Evolutionary conservation across 2,797 vertebrate genomes (phyloP).

Genomic region (Babyrousa celebensis): DNA sequence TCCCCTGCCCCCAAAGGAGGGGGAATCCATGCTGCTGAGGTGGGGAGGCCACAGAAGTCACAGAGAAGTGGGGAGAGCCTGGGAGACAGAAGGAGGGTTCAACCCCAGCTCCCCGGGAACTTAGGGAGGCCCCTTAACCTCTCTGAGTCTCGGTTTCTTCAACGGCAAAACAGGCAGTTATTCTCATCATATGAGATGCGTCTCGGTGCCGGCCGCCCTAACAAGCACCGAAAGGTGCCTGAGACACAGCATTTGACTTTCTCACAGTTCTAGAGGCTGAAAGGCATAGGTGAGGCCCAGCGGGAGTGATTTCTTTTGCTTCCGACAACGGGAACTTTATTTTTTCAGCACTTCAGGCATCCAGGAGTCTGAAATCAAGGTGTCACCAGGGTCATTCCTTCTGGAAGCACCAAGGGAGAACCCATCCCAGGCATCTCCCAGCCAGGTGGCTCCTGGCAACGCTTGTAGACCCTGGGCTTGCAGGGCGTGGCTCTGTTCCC

Average conservation of each 20-base stretch:
- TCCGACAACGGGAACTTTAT: neutral
- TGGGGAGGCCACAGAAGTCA: neutral
- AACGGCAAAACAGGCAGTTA: neutral
- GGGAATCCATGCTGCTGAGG: neutral
- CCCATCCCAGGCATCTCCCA: neutral
- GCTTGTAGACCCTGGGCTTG: too few relatives aligned
- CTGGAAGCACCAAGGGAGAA: neutral
- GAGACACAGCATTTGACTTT: neutral
- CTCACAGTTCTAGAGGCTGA: neutral
- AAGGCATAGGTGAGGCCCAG: neutral
- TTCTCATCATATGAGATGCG: too few relatives aligned
- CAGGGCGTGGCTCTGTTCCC: neutral
- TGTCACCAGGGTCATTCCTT: neutral
- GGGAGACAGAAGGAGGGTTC: neutral
- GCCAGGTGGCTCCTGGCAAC: accelerated
- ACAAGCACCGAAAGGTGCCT: accelerated
- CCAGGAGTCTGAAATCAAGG: neutral
- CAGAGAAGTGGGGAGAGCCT: too few relatives aligned
- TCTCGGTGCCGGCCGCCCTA: neutral
- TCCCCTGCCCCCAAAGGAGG: too few relatives aligned
- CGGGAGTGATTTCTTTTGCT: neutral
- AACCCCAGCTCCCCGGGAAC: too few relatives aligned
- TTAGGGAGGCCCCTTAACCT: neutral
- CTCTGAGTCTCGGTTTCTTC: neutral
- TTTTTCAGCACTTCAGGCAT: neutral